Percentiles rank a stretch among this genome's conserved stretches.
These are phyloP conservation scores for Axinella damicornis DNA, from an alignment of 37 sponge, comb jelly and placozoan genomes.

Conservation along the genomic window DNA sequence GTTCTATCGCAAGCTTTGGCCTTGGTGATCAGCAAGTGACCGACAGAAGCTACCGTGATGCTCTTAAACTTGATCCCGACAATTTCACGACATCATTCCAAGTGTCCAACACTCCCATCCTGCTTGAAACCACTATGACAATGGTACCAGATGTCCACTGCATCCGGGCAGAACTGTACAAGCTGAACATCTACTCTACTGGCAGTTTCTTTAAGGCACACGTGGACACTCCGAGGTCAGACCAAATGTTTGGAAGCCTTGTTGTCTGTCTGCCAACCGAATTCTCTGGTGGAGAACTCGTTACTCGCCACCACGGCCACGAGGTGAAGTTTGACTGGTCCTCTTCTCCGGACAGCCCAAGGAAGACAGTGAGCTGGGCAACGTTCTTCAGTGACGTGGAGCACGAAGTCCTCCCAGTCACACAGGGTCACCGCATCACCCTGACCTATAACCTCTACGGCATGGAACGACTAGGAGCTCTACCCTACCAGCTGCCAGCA, in stretches of 20 bases:
- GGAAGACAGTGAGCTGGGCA: conserved; percentile 7
- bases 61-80: conserved; percentile 31
- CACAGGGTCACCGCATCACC: conserved; percentile 27
- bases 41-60: conserved; percentile 53
- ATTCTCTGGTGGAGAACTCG: conserved; percentile 37
- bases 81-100: conserved; percentile 21
- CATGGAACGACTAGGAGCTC: background rate
- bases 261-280: conserved; percentile 43
- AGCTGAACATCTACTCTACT: conserved; percentile 8
- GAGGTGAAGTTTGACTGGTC: conserved; percentile 47
- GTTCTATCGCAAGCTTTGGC: conserved; percentile 55
- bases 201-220: conserved; percentile 37
- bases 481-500: too few relatives aligned
- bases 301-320: conserved; percentile 21
- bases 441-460: conserved; percentile 51
- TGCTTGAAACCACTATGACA: background rate
- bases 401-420: conserved; percentile 47
- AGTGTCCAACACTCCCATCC: conserved; percentile 15
- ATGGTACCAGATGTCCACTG: conserved; percentile 2
- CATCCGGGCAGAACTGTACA: background rate
- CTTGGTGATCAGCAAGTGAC: conserved; percentile 12
- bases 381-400: conserved; percentile 38
- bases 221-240: conserved; percentile 36
- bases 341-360: background rate
- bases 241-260: conserved; percentile 51